Evolutionary conservation across 92 coral and sea anemone species (phyloP).

Genomic region (Virgularia gustaviana): DNA sequence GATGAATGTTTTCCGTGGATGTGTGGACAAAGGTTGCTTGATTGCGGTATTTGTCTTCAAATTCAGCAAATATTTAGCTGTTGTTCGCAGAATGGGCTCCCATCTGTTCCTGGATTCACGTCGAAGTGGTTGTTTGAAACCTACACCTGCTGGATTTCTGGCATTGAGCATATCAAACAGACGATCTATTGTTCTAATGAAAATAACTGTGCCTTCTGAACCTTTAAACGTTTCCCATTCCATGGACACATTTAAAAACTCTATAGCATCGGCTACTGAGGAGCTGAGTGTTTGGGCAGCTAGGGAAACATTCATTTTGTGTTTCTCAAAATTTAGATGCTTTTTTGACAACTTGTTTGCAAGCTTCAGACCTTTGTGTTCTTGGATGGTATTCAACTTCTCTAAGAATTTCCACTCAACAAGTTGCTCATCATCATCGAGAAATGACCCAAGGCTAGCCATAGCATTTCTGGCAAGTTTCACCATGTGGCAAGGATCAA

Average conservation of each 20-base stretch:
- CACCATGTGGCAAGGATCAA: conserved; percentile 16
- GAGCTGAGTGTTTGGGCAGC: conserved; percentile 25
- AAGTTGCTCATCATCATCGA: not conserved
- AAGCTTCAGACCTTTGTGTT: conserved; percentile 4
- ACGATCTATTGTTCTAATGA: not conserved
- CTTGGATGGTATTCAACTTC: not conserved
- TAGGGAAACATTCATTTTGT: conserved; percentile 17
- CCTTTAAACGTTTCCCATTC: not conserved
- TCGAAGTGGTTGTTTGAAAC: conserved; percentile 10
- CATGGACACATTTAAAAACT: not conserved
- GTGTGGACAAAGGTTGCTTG: not conserved
- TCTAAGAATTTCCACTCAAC: conserved; percentile 6
- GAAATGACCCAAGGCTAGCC: conserved; percentile 10
- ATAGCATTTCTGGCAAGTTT: conserved; percentile 10
- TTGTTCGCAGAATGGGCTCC: not conserved
- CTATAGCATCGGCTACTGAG: conserved; percentile 23
- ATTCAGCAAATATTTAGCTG: not conserved
- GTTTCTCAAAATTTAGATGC: conserved; percentile 18
- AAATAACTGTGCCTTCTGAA: not conserved
- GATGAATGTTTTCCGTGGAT: conserved; percentile 6
- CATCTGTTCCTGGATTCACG: not conserved
- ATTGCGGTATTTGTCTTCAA: not conserved
- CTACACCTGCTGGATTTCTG: conserved; percentile 1
- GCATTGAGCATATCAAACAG: conserved; percentile 18
- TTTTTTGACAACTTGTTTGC: conserved; percentile 5